Conservation (phyloP, 1,140 invertebrate genomes). For the Drusus annulatus region DNA sequence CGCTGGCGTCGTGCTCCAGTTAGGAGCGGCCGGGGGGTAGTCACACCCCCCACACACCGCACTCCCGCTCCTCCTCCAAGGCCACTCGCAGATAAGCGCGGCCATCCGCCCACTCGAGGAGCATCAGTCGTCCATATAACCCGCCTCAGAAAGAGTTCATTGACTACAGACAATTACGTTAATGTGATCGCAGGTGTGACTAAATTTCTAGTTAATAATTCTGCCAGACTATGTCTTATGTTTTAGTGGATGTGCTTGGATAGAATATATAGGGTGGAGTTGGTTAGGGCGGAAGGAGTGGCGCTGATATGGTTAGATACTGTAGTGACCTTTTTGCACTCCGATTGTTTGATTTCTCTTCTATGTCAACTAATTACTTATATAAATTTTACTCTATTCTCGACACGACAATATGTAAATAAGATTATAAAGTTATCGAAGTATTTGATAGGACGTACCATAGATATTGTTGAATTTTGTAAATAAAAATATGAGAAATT, state of each 20-base stretch:
- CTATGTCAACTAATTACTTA: conserved; percentile 58
- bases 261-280: conserved; percentile 51
- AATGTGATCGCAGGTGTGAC: conserved; percentile 51
- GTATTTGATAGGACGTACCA: conserved; percentile 41
- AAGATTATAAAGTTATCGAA: conserved; percentile 65
- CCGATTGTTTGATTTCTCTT: conserved; percentile 51
- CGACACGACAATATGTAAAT: conserved; percentile 73
- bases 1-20: conserved; percentile 91
- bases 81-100: conserved; percentile 69
- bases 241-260: conserved; percentile 57
- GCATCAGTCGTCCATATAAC: not conserved
- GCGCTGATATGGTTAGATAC: conserved; percentile 45
- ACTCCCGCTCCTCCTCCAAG: conserved; percentile 71
- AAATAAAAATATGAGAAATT: conserved; percentile 51
- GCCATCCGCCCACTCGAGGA: conserved; percentile 53
- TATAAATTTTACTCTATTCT: conserved; percentile 69
- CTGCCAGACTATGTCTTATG: conserved; percentile 42
- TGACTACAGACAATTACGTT: conserved; percentile 36
- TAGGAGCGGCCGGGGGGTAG: conserved; percentile 76
- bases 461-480: conserved; percentile 48
- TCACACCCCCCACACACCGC: conserved; percentile 68
- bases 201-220: conserved; percentile 47
- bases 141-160: not conserved
- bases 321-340: conserved; percentile 55
- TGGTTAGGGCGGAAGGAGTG: not conserved